Evolutionary conservation across 1,140 invertebrate genomes (phyloP), one percentile per base, ranked within the genome.

Genomic region (Phthorimaea operculella): DNA sequence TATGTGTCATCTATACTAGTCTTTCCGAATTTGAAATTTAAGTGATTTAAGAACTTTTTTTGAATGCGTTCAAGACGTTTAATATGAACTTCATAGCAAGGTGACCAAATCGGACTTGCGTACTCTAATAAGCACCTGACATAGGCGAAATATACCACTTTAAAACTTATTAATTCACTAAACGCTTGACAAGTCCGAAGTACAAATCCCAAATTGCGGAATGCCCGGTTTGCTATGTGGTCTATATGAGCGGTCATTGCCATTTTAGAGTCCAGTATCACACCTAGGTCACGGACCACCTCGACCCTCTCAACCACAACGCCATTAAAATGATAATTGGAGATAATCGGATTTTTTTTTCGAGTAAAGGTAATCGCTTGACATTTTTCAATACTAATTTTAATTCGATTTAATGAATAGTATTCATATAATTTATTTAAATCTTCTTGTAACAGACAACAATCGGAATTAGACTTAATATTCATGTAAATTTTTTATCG

Each of bases 21-120:
- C 1, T 39, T 39, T n/a, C 11, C 9, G 7, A 10, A 28, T 50
- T 50, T 50, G 14, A 14, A 50, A 50, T 50, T n/a, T 28, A 50
- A 14, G 15, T 50, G 48, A 4, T 50, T 50, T 12, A 50, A 6
- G 11, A 50, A 28, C n/a, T 28, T 50, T 50, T 50, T 50, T 50
- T 50, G 48, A 3, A 50, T 50, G 4, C 48, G 9, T 50, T 50
- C 48, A 4, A 50, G 9, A 10, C 17, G 17, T 17, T 28, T 15
- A 28, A 4, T 50, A 33, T 50, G 21, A 50, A 28, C 48, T 1
- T 50, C 10, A 50, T 50, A 50, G 8, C 14, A 14, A 4, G 48
- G 48, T 11, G 17, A 50, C 48, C 48, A 50, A 21, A 50, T 50
- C 5, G 18, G 10, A 15, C 48, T 50, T 28, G 18, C 48, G 14